Evolutionary conservation across 2,113 vertebrate species (phyloP).

Genomic region (Eubucco bourcierii): DNA sequence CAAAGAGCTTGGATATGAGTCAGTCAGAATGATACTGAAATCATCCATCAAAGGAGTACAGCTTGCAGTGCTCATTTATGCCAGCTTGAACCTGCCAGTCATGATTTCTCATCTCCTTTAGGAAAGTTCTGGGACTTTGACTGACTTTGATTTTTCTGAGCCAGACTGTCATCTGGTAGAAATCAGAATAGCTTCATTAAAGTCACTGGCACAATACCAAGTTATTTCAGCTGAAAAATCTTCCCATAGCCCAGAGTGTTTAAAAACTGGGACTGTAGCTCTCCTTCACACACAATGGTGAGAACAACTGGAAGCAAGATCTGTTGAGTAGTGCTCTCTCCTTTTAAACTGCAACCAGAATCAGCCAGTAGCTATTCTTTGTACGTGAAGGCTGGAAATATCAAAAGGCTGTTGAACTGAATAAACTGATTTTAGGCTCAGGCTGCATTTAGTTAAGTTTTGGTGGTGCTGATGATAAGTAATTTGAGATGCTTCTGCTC

Average conservation of each 20-base stretch:
- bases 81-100: conserved; percentile 42
- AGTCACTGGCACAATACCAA: neutral
- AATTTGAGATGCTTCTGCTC: neutral
- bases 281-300: neutral
- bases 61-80: neutral
- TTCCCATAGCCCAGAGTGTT: neutral
- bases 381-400: neutral
- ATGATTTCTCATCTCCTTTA: conserved; percentile 3
- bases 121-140: neutral
- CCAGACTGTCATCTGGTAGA: conserved; percentile 34
- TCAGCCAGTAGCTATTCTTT: neutral
- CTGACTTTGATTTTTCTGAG: neutral
- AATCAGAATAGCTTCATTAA: conserved; percentile 34
- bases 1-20: neutral
- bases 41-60: neutral
- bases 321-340: neutral
- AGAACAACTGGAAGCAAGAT: neutral
- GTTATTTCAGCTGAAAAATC: neutral
- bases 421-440: neutral
- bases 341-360: neutral
- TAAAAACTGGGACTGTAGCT: neutral
- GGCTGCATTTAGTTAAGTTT: neutral
- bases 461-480: neutral
- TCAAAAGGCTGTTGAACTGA: neutral
- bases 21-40: neutral